Evolutionary conservation across 2,888 invertebrate species (phyloP).

Genomic region (Eristalis pertinax): DNA sequence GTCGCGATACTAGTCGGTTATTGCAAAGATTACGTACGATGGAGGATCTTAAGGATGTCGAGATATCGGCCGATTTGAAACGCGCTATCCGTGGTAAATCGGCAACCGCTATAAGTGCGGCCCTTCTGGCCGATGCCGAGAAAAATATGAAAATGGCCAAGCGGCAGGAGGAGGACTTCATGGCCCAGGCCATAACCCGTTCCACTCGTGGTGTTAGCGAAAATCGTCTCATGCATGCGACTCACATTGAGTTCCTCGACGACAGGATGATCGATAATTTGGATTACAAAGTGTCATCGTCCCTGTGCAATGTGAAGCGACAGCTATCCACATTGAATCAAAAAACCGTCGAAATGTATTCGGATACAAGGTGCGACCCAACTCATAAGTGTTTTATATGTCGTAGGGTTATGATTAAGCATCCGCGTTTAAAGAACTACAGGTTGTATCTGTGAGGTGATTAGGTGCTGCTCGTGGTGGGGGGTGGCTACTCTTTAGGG

Average conservation of each 20-base stretch:
- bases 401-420: constrained; percentile 79
- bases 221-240: constrained; percentile 76
- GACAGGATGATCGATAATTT: constrained; percentile 80
- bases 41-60: constrained; percentile 82
- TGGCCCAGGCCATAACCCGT: constrained; percentile 77
- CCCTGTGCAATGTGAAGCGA: constrained; percentile 80
- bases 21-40: constrained; percentile 79
- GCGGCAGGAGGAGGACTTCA: constrained; percentile 77
- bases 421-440: constrained; percentile 79
- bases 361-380: constrained; percentile 81
- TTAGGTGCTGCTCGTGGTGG: background rate
- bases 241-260: constrained; percentile 80
- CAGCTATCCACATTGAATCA: constrained; percentile 80
- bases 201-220: constrained; percentile 78
- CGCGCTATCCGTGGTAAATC: constrained; percentile 87
- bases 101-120: constrained; percentile 87
- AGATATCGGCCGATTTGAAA: constrained; percentile 82
- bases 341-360: constrained; percentile 80
- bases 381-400: constrained; percentile 80
- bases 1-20: constrained; percentile 79
- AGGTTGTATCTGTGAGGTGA: constrained; percentile 59
- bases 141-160: constrained; percentile 80
- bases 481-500: background rate
- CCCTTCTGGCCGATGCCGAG: constrained; percentile 84
- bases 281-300: constrained; percentile 80